A percentile compares a stretch with the other conserved stretches of the same genome.
phyloP scores from a whole-genome alignment of 2,797 vertebrate species.

The Nyctalus aviator region DNA sequence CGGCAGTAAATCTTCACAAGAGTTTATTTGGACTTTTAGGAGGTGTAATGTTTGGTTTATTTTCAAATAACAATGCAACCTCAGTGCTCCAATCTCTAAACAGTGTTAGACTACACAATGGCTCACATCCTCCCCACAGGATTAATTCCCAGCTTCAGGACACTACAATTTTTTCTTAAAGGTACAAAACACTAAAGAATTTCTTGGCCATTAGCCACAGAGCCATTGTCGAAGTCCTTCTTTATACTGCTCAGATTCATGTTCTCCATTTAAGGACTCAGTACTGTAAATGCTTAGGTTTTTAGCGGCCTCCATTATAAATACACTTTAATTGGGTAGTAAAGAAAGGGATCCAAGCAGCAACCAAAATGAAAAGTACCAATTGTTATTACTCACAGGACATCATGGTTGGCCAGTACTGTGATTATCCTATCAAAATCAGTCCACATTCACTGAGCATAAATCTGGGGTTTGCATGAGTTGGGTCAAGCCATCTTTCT shows the following conservation, averaged over 20 bases:
- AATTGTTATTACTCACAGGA: not conserved
- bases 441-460: not conserved
- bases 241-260: slow-evolving; percentile 20
- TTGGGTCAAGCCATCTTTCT: not conserved
- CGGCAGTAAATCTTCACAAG: not conserved
- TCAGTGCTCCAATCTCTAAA: slow-evolving; percentile 1
- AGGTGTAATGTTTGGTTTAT: slow-evolving; percentile 43
- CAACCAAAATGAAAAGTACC: not conserved
- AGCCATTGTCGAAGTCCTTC: not conserved
- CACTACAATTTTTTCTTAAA: slow-evolving; percentile 39
- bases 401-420: not conserved
- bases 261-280: slow-evolving; percentile 20
- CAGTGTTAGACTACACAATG: not conserved
- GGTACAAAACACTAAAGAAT: not conserved
- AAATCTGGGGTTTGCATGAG: not conserved
- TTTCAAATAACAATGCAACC: slow-evolving; percentile 40
- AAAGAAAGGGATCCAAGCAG: slow-evolving; percentile 24
- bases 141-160: not conserved
- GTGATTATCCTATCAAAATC: not conserved
- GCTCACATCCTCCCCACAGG: no score
- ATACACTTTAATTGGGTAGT: slow-evolving; percentile 30
- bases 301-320: not conserved
- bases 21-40: slow-evolving; percentile 32
- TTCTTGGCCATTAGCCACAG: not conserved
- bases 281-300: not conserved